Evolutionary conservation across 2,797 vertebrate species (phyloP).

Genomic region (Silurus lanzhouensis): DNA sequence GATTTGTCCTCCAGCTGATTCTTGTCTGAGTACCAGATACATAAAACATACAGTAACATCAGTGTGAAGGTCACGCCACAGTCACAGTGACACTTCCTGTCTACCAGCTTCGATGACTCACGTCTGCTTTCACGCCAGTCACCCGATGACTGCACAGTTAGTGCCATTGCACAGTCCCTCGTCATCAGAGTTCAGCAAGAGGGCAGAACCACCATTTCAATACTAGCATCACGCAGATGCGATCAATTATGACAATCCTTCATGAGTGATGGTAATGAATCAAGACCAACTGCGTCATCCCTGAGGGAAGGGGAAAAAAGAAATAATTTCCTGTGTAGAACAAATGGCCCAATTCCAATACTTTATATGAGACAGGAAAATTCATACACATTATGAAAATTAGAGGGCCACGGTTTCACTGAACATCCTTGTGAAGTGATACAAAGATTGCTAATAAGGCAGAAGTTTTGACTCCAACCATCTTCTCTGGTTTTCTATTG

Average conservation of each 20-base stretch:
- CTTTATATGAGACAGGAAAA: conserved; percentile 4
- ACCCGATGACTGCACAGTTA: background rate
- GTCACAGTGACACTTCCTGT: conserved; percentile 11
- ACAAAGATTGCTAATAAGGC: background rate
- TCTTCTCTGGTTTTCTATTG: background rate
- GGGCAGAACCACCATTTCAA: conserved; percentile 4
- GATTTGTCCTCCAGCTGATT: background rate
- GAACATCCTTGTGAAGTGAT: background rate
- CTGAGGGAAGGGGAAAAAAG: background rate
- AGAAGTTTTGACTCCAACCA: background rate
- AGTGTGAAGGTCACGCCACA: background rate
- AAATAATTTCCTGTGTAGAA: conserved; percentile 16
- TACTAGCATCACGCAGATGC: conserved; percentile 4
- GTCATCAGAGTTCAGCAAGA: background rate
- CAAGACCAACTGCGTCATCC: background rate
- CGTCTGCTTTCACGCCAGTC: background rate
- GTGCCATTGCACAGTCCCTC: background rate
- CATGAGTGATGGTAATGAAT: background rate
- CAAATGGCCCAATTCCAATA: conserved; percentile 10
- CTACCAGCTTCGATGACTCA: conserved; percentile 10
- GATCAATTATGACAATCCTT: conserved; percentile 8
- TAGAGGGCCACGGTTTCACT: background rate
- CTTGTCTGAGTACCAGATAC: background rate
- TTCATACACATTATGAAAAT: background rate
- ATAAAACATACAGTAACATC: background rate